Evolutionary conservation across 2,888 invertebrate species (phyloP), one percentile per base, ranked within the genome.

Genomic region (Thymelicus sylvestris): DNA sequence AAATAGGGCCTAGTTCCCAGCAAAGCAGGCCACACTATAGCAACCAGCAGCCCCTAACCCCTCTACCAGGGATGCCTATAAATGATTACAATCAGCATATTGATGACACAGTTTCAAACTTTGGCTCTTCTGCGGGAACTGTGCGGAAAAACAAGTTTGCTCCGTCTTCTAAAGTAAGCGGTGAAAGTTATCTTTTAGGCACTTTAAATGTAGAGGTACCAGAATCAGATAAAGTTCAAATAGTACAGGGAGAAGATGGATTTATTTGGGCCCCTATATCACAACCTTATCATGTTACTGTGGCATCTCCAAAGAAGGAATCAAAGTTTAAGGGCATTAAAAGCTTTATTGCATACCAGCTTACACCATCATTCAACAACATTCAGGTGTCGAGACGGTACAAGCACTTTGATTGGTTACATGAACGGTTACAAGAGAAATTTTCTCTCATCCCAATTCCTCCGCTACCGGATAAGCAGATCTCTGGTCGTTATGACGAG

Each of bases 351-450:
- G 98, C 98, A 62, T 99, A 99, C 92, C 98, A 98, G 83, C 89
- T 99, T 74, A 99, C 98, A 67, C 99, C 99, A 4, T 98, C 98
- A 90, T 98, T 98, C 86, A 98, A 97, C 85, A 97, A 97, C 83
- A 97, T 98, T 79, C 98, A 98, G 94, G 99, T 98, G 41, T 97
- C 97, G 50, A 95, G 99, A 76, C 95, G 99, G 78, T 99, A 99
- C 92, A 99, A 99, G 90, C 99, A 99, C 89, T 99, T 99, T 90
- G 99, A 99, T 94, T 99, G 99, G 99, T 91, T 99, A 67, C 99
- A 99, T 90, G 98, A 98, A 85, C 95, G 99, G 78, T 93, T 99
- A 75, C 96, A 97, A 80, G 98, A 98, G 78, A 99, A 99, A 90
- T 99, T 98, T 88, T 96, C 98, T 77, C 95, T 99, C 67, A 97